These are phyloP conservation scores for Phaethon lepturus DNA, from an alignment of 2,113 vertebrate genomes.

Conservation along the genomic window DNA sequence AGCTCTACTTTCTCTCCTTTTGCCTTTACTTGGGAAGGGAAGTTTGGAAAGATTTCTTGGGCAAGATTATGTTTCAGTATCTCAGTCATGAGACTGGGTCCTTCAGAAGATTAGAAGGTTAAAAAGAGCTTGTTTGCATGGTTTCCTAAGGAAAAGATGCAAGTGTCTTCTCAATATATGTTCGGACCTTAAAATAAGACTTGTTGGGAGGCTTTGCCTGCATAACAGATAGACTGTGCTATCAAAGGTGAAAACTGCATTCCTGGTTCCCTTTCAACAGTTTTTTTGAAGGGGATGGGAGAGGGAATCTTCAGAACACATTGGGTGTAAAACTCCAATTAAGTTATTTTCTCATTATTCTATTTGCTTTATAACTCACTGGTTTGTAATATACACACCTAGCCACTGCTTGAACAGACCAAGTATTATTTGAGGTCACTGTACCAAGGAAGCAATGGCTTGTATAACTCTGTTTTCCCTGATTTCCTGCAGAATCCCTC, in stretches of 20 bases:
- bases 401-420: not conserved
- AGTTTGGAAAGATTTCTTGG: not conserved
- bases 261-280: not conserved
- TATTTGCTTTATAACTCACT: not conserved
- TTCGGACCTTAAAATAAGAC: not conserved
- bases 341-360: not conserved
- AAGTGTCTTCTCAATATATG: not conserved
- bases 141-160: not conserved
- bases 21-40: not conserved
- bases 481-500: constrained; percentile 42
- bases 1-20: not conserved
- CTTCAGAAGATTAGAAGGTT: not conserved
- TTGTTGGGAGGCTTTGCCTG: not conserved
- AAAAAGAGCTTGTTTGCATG: not conserved
- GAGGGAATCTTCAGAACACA: not conserved
- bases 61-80: fast-evolving
- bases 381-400: not conserved
- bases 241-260: not conserved
- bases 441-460: not conserved
- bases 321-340: not conserved
- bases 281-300: not conserved
- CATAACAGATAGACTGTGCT: not conserved
- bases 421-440: not conserved
- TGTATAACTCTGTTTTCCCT: constrained; percentile 15
- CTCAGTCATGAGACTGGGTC: not conserved